Base-by-base conservation (phyloP, 2,113 vertebrate genomes). In the Scatophagus argus region DNA sequence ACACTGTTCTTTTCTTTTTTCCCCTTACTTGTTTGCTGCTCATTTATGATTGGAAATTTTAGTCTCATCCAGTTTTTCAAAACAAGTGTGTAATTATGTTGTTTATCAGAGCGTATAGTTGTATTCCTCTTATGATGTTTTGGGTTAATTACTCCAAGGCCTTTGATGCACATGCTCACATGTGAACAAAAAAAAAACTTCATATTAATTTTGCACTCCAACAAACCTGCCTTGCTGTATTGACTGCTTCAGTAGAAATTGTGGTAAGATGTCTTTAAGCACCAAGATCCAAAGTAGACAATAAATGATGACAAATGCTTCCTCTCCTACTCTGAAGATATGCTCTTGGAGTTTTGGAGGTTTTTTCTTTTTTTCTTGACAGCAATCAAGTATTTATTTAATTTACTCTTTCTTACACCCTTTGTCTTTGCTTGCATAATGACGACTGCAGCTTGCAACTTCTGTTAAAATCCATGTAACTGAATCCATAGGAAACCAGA, bases 21-120 rank as follows among this genome's bases (percentile, higher is more conserved):
- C 74, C 83, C 0, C 7, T 12, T 51, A 82, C 83, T 85, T 68
- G 31, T 82, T 54, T 60, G 56, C 31, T 12, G 49, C 74, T 81
- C 61, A 74, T 68, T 83, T 81, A 54, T 86, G 83, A 88, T 90
- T 90, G 75, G 77, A 87, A 90, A 82, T 70, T 85, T 92, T 75
- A 85, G 87, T 90, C 77, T 93, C 85, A 92, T 92, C 90, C 87
- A 88, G 79, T 88, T 62, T 94, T 95, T 93, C 92, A 90, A 81
- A 94, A 84, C 87, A 89, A 83, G 88, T 67, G 74, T 93, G 87
- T 92, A 93, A 95, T 91, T 93, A 92, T 94, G 86, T 89, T 95
- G 87, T 95, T 95, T 94, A 93, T 93, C 75, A 79, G 88, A 92
- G 87, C 82, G 46, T 81, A 78, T 78, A 81, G 82, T 89, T 82